phyloP scores from a whole-genome alignment of 1,140 invertebrate species.

The Calephelis virginiensis region DNA sequence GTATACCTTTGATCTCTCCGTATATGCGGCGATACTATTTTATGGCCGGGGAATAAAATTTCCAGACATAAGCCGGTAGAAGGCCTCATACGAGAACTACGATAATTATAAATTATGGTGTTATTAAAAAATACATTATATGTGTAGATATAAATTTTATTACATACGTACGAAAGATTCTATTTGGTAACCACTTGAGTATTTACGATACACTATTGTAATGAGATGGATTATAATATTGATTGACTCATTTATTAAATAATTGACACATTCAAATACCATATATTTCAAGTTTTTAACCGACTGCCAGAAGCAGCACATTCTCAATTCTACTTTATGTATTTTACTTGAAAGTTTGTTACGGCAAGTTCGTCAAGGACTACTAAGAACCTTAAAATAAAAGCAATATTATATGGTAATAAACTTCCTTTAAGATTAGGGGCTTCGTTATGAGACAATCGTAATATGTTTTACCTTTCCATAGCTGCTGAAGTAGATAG shows the following conservation, averaged over 20 bases:
- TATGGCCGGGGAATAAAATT: conserved; percentile 28
- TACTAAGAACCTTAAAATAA: too few species aligned
- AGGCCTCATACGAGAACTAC: background rate
- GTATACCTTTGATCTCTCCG: conserved; percentile 43
- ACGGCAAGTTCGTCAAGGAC: too few species aligned
- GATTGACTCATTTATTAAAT: background rate
- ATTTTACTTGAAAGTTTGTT: too few species aligned
- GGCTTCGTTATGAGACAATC: too few species aligned
- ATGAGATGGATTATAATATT: background rate
- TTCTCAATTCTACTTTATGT: too few species aligned
- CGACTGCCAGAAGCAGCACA: too few species aligned
- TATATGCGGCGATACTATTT: conserved; percentile 30
- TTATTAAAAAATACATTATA: background rate
- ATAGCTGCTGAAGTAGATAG: too few species aligned
- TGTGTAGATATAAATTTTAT: background rate
- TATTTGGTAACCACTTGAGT: background rate
- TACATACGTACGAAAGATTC: background rate
- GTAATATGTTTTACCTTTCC: too few species aligned
- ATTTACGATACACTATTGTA: background rate
- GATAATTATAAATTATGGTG: background rate
- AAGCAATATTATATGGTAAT: too few species aligned
- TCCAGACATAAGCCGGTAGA: conserved; percentile 3
- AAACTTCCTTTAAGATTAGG: too few species aligned
- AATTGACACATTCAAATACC: background rate
- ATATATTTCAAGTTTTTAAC: too few species aligned